A percentile compares a stretch with the other conserved stretches of the same genome.
phyloP scores from a whole-genome alignment of 2,888 invertebrate genomes.

The Achlya flavicornis region DNA sequence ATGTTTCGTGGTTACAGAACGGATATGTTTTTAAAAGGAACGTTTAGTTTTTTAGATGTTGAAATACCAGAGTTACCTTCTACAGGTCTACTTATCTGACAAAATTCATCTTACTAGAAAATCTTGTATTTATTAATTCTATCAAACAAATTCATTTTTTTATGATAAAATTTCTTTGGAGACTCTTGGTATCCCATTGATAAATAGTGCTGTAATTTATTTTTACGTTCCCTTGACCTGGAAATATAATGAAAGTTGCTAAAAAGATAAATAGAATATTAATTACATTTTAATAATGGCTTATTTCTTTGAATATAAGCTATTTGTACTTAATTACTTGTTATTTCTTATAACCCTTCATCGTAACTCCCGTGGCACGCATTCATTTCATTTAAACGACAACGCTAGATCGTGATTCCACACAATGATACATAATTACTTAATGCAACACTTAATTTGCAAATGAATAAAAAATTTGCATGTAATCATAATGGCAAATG shows the following conservation, averaged over 20 bases:
- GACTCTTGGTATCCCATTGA: neutral
- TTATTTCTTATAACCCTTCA: conserved; percentile 36
- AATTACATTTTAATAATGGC: neutral
- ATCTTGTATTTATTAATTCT: neutral
- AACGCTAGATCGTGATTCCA: conserved; percentile 52
- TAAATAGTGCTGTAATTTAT: neutral
- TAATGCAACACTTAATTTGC: conserved; percentile 77
- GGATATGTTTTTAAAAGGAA: conserved; percentile 25
- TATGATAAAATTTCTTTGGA: too few relatives aligned
- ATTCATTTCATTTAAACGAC: conserved; percentile 41
- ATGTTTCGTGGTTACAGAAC: conserved; percentile 42
- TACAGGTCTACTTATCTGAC: neutral
- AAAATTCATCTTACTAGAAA: neutral
- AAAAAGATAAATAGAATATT: neutral
- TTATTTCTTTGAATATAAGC: neutral
- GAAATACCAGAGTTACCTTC: conserved; percentile 37
- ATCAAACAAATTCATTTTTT: neutral
- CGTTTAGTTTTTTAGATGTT: conserved; percentile 38
- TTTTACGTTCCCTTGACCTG: too few relatives aligned
- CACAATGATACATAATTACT: conserved; percentile 77
- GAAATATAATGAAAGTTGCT: neutral
- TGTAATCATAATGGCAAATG: conserved; percentile 67
- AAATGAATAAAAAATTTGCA: conserved; percentile 80
- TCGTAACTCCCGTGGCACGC: conserved; percentile 49
- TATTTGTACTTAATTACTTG: neutral